Conservation (phyloP, 2,113 vertebrate genomes). For the Riparia riparia region DNA sequence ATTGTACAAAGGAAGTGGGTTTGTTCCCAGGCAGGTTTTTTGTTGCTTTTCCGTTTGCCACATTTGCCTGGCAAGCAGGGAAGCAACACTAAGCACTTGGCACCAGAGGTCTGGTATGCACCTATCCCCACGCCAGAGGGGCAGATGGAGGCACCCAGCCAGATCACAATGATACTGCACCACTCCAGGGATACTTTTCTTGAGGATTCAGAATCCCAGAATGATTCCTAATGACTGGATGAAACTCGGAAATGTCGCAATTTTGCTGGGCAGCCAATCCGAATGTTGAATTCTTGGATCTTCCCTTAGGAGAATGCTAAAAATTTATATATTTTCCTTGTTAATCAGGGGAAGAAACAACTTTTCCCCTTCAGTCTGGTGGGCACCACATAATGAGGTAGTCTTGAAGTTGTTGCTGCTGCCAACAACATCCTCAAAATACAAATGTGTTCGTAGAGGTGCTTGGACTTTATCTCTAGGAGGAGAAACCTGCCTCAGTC, state of each 20-base stretch:
- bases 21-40: background rate
- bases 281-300: background rate
- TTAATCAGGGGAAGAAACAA: background rate
- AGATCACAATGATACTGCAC: background rate
- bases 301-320: background rate
- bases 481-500: background rate
- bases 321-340: background rate
- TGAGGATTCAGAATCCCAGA: background rate
- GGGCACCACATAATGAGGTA: fast-evolving
- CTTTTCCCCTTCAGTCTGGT: background rate
- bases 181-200: background rate
- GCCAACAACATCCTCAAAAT: background rate
- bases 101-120: background rate
- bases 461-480: background rate
- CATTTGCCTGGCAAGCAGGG: background rate
- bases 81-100: background rate
- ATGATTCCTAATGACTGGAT: background rate
- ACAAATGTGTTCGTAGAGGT: background rate
- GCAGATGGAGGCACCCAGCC: background rate
- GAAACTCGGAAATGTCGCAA: fast-evolving
- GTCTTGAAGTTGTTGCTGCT: background rate
- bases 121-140: fast-evolving
- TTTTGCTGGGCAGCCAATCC: background rate
- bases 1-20: background rate
- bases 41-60: background rate